Evolutionary conservation across 1,140 invertebrate genomes (phyloP).

Genomic region (Mercenaria mercenaria): DNA sequence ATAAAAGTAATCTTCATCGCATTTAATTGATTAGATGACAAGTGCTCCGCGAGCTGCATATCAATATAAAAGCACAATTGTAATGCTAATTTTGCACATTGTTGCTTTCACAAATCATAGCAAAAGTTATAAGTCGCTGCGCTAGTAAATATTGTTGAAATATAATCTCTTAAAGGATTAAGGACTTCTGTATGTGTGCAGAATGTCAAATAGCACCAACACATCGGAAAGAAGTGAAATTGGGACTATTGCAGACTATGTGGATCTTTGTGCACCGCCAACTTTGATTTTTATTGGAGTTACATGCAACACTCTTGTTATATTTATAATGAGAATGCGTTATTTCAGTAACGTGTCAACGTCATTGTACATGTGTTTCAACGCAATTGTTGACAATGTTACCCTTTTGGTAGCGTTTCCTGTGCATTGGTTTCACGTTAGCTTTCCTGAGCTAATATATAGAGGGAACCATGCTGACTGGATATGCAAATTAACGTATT

Average conservation of each 20-base stretch:
- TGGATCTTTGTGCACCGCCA: constrained; percentile 78
- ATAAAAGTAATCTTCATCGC: neutral
- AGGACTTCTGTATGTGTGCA: neutral
- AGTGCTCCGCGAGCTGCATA: neutral
- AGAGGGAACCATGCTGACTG: constrained; percentile 66
- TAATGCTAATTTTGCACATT: neutral
- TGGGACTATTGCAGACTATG: constrained; percentile 36
- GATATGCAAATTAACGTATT: constrained; percentile 79
- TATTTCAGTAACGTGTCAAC: constrained; percentile 79
- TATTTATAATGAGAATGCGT: constrained; percentile 76
- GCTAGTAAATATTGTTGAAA: neutral
- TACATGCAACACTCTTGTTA: constrained; percentile 76
- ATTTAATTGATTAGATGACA: neutral
- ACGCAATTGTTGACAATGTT: constrained; percentile 73
- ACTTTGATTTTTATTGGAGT: constrained; percentile 72
- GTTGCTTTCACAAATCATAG: neutral
- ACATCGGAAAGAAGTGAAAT: neutral
- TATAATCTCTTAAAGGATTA: neutral
- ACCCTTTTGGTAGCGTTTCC: constrained; percentile 76
- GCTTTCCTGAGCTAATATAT: constrained; percentile 75
- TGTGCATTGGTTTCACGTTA: constrained; percentile 79
- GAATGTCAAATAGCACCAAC: neutral
- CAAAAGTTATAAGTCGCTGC: neutral
- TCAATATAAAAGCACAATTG: neutral
- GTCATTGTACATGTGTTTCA: constrained; percentile 78